Evolutionary conservation across 2,888 invertebrate species (phyloP), one percentile per base, ranked within the genome.

Genomic region (Calameuta pallipes): DNA sequence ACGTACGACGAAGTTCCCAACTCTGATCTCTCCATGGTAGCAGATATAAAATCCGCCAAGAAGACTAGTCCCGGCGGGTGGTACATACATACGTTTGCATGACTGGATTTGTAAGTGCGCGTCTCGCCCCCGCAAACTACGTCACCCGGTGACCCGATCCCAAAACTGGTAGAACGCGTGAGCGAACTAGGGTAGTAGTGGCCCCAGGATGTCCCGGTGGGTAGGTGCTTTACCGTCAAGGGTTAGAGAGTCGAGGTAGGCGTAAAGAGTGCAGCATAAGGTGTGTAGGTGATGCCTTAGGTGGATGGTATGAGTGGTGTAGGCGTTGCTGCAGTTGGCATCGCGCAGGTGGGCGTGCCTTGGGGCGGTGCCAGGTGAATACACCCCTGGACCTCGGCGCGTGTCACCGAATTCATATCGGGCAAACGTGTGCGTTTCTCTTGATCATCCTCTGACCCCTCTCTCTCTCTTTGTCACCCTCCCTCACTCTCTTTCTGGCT

Each of bases 331-430:
- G 82, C 76, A 78, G 82, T 82, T 81, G 83, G 86, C 86, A 88
- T 88, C 86, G 89, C 89, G 88, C 90, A 89, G 90, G 90, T 91
- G 88, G 91, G 91, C 91, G 91, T 91, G 90, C 88, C 91, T 87
- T 88, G 87, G 91, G 91, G 91, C 90, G 91, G 90, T 82, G 88
- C 90, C 90, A 90, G 90, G 90, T 90, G 88, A 88, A 85, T 87
- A 85, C 84, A 88, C 87, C 88, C 85, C 88, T 89, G 89, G 56
- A 88, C 88, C 89, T 86, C 85, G 78, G 69, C 80, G 86, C 85
- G 85, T 88, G 85, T 84, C 87, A 79, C 82, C 83, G 80, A 84
- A 88, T 85, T 83, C 78, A 81, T 81, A 83, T 84, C 79, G 79
- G 79, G 71, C 74, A 78, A 80, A 56, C 56, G 56, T 23, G 56